Conservation (phyloP, 2,888 invertebrate species). For the Leucophora obtusa region DNA sequence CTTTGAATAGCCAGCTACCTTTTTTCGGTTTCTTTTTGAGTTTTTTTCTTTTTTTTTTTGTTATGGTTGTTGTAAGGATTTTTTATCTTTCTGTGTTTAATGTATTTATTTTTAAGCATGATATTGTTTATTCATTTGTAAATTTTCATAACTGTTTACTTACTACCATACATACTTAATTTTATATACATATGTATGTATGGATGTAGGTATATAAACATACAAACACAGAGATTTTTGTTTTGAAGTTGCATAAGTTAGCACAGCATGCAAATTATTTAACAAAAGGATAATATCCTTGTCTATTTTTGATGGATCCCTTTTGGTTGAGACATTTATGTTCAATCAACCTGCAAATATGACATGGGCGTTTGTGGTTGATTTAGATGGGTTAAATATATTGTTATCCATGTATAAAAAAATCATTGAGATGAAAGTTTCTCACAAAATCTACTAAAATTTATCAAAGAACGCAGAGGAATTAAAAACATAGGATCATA, state of each 20-base stretch:
- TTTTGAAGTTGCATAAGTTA: slow-evolving; percentile 60
- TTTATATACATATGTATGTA: no score
- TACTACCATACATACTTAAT: slow-evolving; percentile 1
- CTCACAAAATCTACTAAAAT: not conserved
- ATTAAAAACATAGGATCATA: no score
- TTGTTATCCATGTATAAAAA: not conserved
- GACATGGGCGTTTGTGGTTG: slow-evolving; percentile 48
- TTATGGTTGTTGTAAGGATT: slow-evolving; percentile 21
- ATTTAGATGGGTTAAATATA: not conserved
- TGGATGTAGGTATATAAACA: not conserved
- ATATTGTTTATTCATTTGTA: slow-evolving; percentile 59
- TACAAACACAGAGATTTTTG: not conserved
- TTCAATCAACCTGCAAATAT: slow-evolving; percentile 64
- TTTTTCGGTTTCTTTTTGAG: slow-evolving; percentile 2
- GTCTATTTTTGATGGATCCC: slow-evolving; percentile 63
- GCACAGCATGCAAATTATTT: slow-evolving; percentile 64
- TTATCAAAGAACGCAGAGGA: not conserved
- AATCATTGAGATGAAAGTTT: slow-evolving; percentile 1
- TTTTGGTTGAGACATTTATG: slow-evolving; percentile 63
- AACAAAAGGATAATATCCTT: slow-evolving; percentile 59
- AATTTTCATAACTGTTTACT: slow-evolving; percentile 34
- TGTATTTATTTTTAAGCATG: slow-evolving; percentile 59
- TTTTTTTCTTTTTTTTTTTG: slow-evolving; percentile 15
- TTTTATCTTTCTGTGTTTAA: slow-evolving; percentile 59
- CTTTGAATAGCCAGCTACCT: slow-evolving; percentile 33